Evolutionary conservation across 2,113 vertebrate genomes (phyloP).

Genomic region (Eulacestoma nigropectus): DNA sequence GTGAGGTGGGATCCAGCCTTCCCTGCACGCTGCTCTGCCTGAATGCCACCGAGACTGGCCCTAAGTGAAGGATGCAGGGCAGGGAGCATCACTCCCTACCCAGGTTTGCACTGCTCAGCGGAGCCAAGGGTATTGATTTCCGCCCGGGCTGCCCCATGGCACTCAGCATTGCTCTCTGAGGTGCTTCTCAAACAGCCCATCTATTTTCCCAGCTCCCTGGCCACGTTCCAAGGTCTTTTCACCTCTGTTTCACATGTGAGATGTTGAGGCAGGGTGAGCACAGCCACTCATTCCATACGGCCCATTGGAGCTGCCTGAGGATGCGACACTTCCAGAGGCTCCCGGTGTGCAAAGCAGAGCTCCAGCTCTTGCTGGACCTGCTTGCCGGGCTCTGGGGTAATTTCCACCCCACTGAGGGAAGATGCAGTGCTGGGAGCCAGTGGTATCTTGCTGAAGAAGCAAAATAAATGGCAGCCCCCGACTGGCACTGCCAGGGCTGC

Average conservation of each 20-base stretch:
- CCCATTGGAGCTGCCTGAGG: not conserved
- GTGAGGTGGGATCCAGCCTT: not conserved
- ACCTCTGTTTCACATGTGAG: not conserved
- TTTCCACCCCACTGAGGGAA: not conserved
- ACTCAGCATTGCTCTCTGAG: not conserved
- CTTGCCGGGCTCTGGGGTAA: fast-evolving
- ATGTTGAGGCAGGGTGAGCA: not conserved
- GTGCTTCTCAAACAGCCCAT: not conserved
- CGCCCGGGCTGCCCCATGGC: fast-evolving
- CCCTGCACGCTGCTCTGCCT: fast-evolving
- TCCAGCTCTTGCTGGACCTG: not conserved
- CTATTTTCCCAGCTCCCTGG: not conserved
- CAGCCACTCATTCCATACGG: fast-evolving
- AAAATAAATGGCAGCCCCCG: not conserved
- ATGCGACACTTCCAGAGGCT: too few species aligned
- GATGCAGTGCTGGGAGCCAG: not conserved
- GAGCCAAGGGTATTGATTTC: not conserved
- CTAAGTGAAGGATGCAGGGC: not conserved
- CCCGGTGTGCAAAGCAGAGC: fast-evolving
- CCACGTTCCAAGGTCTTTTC: not conserved
- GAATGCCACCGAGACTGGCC: fast-evolving
- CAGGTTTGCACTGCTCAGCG: fast-evolving
- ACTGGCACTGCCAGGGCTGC: not conserved
- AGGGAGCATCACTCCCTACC: not conserved
- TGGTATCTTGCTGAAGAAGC: not conserved